A percentile compares a stretch with the other conserved stretches of the same genome.
Evolutionary conservation across 2,113 vertebrate species (phyloP).

Genomic region (Urocynchramus pylzowi): DNA sequence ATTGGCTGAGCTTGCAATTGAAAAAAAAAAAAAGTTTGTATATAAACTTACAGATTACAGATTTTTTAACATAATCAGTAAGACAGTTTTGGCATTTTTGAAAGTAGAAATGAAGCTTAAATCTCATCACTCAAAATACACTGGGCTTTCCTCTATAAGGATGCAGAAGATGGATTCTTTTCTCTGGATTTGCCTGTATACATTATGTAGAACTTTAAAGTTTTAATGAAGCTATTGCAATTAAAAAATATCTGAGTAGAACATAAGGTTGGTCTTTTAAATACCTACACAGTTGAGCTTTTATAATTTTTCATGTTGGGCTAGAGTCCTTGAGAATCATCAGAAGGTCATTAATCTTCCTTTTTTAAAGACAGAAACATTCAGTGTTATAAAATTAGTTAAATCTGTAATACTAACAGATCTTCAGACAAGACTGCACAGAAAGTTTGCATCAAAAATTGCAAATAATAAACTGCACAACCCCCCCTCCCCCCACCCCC

Average conservation of each 20-base stretch:
- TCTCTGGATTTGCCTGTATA: not conserved
- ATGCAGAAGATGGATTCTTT: not conserved
- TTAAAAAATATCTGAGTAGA: not conserved
- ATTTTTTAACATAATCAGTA: not conserved
- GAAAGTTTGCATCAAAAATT: not conserved
- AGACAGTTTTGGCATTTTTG: not conserved
- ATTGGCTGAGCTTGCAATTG: not conserved
- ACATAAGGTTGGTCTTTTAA: not conserved
- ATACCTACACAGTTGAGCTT: not conserved
- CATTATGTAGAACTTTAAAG: not conserved
- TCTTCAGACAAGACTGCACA: not conserved
- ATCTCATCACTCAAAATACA: not conserved
- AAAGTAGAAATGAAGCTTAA: not conserved
- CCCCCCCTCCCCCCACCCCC: rapidly evolving
- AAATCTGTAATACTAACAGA: not conserved
- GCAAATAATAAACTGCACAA: not conserved
- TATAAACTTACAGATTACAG: not conserved
- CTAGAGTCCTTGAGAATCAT: not conserved
- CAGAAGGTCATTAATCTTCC: not conserved
- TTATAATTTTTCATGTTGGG: not conserved
- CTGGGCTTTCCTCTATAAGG: not conserved
- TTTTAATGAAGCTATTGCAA: not conserved
- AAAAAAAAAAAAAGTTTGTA: not conserved
- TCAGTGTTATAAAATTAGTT: not conserved
- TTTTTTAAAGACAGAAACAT: not conserved